Evolutionary conservation across 2,888 invertebrate genomes (phyloP).

Genomic region (Tolmerus cingulatus): DNA sequence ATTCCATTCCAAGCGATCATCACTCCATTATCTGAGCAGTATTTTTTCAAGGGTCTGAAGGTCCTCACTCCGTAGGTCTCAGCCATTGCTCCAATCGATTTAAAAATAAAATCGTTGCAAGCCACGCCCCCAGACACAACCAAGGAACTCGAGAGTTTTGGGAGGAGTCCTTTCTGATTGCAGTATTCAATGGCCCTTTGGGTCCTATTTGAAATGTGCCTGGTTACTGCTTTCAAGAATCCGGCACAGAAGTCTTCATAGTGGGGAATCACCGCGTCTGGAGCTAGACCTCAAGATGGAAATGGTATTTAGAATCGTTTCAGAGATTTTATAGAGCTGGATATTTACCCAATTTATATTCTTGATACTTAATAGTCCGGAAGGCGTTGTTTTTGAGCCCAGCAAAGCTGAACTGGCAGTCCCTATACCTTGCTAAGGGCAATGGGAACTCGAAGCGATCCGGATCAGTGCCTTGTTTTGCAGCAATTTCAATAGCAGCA

Average conservation of each 20-base stretch:
- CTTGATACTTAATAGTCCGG: conserved; percentile 68
- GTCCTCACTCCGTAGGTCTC: conserved; percentile 71
- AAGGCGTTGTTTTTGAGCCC: conserved; percentile 76
- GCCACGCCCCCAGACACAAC: conserved; percentile 95
- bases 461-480: conserved; percentile 71
- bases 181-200: conserved; percentile 84
- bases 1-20: conserved; percentile 99
- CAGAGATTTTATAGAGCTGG: neutral
- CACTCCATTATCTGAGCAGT: conserved; percentile 97
- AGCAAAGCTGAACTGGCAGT: conserved; percentile 93
- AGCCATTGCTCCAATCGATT: conserved; percentile 74
- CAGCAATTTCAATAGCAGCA: conserved; percentile 83
- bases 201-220: conserved; percentile 82
- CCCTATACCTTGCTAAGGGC: conserved; percentile 70
- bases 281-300: conserved; percentile 64
- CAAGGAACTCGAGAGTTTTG: conserved; percentile 67
- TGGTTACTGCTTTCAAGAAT: conserved; percentile 76
- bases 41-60: conserved; percentile 78
- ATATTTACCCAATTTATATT: conserved; percentile 62
- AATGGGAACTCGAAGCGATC: conserved; percentile 72
- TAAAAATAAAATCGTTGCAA: conserved; percentile 84
- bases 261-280: conserved; percentile 77
- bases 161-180: conserved; percentile 69
- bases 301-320: neutral
- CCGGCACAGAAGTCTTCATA: conserved; percentile 86